Evolutionary conservation across 2,888 invertebrate genomes (phyloP), one percentile per base, ranked within the genome.

Genomic region (Abscondita cerata): DNA sequence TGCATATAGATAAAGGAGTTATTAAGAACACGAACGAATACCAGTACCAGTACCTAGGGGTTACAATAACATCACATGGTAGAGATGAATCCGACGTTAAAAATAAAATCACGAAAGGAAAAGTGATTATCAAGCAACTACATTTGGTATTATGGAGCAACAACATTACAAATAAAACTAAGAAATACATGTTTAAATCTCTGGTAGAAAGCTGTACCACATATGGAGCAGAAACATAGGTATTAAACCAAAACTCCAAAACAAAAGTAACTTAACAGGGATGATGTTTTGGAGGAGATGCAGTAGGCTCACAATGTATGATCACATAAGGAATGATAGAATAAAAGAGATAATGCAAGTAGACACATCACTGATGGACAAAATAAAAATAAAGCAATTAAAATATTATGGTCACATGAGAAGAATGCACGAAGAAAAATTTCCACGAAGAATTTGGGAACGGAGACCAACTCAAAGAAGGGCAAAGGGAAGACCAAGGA

Each of bases 151-250:
- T 44, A 44, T 44, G 13, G 44, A 44, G 44, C 44, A 44, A 44
- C 16, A 44, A 18, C 16, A 44, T 44, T 18, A 15, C 44, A 13
- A 44, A 6, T 16, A 44, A 44, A 44, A 15, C 44, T 15, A 44
- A 44, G 44, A 44, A 18, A 13, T 18, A 44, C 44, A 44, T 44
- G 44, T 44, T 44, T 18, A 44, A 44, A 44, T 44, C 44, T 44
- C 13, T 44, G 16, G 44, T 44, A 44, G 44, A 12, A 44, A 44
- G 44, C 13, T 44, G 44, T 44, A 44, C 44, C 12, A 44, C 44
- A 8, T 12, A 44, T 12, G 44, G 44, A 44, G 44, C 15, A 12
- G 18, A 44, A 44, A 18, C 16, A 44, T 44, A 18, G 44, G 13
- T 18, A 9, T 44, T 44, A 44, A 44, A 40, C 13, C 40, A n/a